A percentile compares a stretch with the other conserved stretches of the same genome.
Conservation (phyloP, 2,888 invertebrate species). For the Itoplectis maculator region DNA sequence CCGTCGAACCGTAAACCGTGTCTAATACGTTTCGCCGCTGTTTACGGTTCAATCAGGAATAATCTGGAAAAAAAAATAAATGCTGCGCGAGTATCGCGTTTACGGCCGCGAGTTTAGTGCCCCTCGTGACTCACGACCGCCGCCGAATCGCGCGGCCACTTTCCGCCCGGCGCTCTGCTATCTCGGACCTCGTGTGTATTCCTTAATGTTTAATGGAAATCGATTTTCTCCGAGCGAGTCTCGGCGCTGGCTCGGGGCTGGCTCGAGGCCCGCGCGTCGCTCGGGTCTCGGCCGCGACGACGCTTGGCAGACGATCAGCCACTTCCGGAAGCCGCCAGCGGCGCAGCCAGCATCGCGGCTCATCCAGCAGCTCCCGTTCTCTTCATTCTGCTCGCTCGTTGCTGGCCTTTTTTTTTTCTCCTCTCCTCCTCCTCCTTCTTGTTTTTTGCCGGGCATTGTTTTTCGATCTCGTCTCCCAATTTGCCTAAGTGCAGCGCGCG, state of each 20-base stretch:
- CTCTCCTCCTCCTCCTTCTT: too few species aligned
- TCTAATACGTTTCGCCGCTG: background rate
- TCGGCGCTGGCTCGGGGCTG: constrained; percentile 56
- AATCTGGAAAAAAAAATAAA: background rate
- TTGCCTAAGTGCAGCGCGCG: constrained; percentile 74
- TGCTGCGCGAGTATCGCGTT: background rate
- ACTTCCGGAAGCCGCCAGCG: constrained; percentile 58
- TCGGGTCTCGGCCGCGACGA: constrained; percentile 18
- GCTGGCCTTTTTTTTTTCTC: too few species aligned
- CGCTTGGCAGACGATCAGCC: constrained; percentile 62
- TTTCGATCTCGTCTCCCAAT: constrained; percentile 71
- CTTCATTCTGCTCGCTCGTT: constrained; percentile 28
- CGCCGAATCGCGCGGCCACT: background rate
- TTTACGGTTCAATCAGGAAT: background rate
- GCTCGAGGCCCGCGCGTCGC: constrained; percentile 31
- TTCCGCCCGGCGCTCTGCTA: constrained; percentile 8
- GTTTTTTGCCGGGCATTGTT: constrained; percentile 54
- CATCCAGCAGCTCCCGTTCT: constrained; percentile 41
- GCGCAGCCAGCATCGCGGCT: constrained; percentile 16
- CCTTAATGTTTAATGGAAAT: constrained; percentile 59
- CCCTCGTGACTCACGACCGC: background rate
- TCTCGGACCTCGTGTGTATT: background rate
- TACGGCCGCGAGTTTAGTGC: background rate
- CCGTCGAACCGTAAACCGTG: background rate
- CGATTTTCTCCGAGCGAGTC: constrained; percentile 47